phyloP scores from a whole-genome alignment of 2,113 vertebrate species.

The Mirounga angustirostris region DNA sequence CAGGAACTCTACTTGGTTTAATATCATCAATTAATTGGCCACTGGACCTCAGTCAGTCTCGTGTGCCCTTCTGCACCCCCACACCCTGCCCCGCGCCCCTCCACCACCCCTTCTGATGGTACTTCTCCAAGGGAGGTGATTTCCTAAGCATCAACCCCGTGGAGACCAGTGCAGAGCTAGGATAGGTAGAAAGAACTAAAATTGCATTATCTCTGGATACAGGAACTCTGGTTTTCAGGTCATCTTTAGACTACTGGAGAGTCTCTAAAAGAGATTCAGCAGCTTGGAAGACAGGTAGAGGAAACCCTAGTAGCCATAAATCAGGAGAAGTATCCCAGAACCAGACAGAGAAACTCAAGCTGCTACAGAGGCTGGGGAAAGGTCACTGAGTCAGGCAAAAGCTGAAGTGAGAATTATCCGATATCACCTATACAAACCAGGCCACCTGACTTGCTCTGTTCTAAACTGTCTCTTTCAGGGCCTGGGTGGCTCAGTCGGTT shows the following conservation, averaged over 20 bases:
- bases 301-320: not conserved
- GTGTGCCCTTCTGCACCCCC: not conserved
- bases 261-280: not conserved
- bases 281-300: not conserved
- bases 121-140: not conserved
- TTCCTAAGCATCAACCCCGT: not conserved
- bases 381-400: not conserved
- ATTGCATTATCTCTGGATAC: not conserved
- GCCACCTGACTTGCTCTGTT: no score
- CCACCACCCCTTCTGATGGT: not conserved
- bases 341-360: not conserved
- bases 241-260: not conserved
- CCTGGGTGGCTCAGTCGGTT: not conserved
- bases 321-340: not conserved
- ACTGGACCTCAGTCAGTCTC: not conserved
- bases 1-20: not conserved
- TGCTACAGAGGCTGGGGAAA: not conserved
- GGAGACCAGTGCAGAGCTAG: not conserved
- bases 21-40: not conserved
- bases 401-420: not conserved
- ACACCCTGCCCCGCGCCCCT: accelerated
- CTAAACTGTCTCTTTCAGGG: not conserved
- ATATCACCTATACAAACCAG: not conserved
- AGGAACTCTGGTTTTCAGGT: not conserved
- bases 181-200: not conserved